Base-by-base conservation (phyloP, 2,797 vertebrate species). In the Sebastes kiyomatsui region DNA sequence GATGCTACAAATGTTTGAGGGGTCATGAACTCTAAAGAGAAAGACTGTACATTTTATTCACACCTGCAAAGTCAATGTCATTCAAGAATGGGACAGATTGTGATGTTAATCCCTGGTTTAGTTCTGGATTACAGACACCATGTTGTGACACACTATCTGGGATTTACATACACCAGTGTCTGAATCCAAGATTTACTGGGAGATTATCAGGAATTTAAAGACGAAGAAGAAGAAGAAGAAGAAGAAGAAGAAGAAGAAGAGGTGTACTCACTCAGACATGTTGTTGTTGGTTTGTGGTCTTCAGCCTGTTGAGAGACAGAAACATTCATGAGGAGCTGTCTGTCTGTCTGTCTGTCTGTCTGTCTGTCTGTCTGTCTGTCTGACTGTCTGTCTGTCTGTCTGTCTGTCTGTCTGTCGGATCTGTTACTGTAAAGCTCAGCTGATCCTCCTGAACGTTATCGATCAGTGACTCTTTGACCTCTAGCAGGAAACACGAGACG, bases 231-330 rank as follows among this genome's bases (percentile, higher is more conserved):
- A 49, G 46, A 18, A 49, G 46, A 18, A 52, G 49, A 8, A 52
- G 4, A 20, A n/a, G 46, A 18, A 49, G 1, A 18, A 20, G 46
- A 18, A 8, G 0, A n/a, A 52, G 49, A 52, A 10, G 18, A 52
- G 49, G 12, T n/a, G n/a, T 85, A 93, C 94, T 94, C 71, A 94
- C 93, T 94, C 93, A 89, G 94, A 83, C 94, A 94, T 94, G 4
- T 72, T 89, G 85, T 23, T 46, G 7, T 73, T 59, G 32, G 32
- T 67, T 81, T 28, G 25, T 69, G 68, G 27, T 79, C 58, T 79
- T 92, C 82, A 69, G 60, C 30, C 93, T 93, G 91, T 76, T 68
- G 7, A 27, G 58, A 91, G 62, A 88, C 58, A 90, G 67, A 52
- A 52, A 52, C 7, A 20, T 9, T n/a, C 2, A n/a, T 42, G 38